These are phyloP conservation scores for Drosophila peninsularis DNA, from an alignment of 2,888 invertebrate genomes.

Conservation along the genomic window DNA sequence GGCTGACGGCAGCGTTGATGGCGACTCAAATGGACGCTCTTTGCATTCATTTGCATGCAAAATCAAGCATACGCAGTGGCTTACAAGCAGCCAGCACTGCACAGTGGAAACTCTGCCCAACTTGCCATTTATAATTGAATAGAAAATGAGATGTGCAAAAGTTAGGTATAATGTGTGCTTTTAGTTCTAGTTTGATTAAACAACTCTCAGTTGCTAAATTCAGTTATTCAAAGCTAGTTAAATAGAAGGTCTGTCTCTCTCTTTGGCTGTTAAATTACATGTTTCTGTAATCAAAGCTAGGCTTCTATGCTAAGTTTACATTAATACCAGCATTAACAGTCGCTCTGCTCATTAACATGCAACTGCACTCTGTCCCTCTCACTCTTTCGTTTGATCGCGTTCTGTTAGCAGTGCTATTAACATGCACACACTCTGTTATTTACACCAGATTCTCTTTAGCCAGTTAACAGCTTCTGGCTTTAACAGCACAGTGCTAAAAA, in stretches of 20 bases:
- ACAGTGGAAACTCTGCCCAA: constrained; percentile 43
- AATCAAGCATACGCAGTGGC: constrained; percentile 57
- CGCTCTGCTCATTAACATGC: background rate
- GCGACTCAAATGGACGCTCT: constrained; percentile 71
- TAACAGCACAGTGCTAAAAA: constrained; percentile 18
- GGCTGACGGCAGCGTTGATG: constrained; percentile 66
- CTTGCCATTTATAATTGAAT: constrained; percentile 10
- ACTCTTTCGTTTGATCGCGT: background rate
- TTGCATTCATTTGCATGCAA: constrained; percentile 77
- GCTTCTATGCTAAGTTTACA: background rate
- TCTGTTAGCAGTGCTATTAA: background rate
- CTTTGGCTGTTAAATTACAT: background rate
- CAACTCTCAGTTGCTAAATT: background rate
- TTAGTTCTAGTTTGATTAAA: background rate
- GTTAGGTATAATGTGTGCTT: background rate
- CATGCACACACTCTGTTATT: background rate
- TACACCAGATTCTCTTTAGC: too few species aligned
- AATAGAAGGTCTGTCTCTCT: background rate
- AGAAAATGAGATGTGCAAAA: constrained; percentile 10
- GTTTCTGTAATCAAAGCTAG: too few species aligned
- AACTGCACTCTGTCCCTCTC: background rate
- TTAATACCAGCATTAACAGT: background rate
- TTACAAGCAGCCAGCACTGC: constrained; percentile 28
- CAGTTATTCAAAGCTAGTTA: background rate
- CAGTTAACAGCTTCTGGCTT: too few species aligned